These are phyloP conservation scores for Centropyge bicolor DNA, from an alignment of 2,797 vertebrate genomes.

Conservation along the genomic window DNA sequence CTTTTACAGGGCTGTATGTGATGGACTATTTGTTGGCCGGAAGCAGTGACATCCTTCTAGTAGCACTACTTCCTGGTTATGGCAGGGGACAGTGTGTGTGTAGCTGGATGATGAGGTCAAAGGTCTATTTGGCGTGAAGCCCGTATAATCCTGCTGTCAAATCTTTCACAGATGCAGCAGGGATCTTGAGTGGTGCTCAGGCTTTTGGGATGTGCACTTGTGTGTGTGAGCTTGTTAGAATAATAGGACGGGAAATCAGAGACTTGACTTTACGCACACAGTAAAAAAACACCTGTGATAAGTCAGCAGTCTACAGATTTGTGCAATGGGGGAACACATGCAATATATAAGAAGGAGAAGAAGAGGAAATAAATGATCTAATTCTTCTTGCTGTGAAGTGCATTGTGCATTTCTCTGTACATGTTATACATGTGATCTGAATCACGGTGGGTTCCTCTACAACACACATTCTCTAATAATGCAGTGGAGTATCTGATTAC, in stretches of 20 bases:
- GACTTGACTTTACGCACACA: not conserved
- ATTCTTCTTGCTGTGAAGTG: not conserved
- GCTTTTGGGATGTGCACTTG: conserved; percentile 28
- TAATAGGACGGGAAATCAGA: conserved; percentile 31
- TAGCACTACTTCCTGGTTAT: conserved; percentile 31
- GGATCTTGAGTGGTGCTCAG: conserved; percentile 34
- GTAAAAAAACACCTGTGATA: conserved; percentile 14
- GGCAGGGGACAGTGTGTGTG: conserved; percentile 25
- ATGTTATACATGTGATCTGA: not conserved
- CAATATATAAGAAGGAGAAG: conserved; percentile 1
- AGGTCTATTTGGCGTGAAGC: conserved; percentile 49
- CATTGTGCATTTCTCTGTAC: not conserved
- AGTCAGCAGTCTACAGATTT: not conserved
- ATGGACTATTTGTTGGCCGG: no score
- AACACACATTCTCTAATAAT: conserved; percentile 1
- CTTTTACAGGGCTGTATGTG: not conserved
- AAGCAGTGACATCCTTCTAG: not conserved
- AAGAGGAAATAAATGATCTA: not conserved
- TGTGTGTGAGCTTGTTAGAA: conserved; percentile 23
- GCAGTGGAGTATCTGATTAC: conserved; percentile 17
- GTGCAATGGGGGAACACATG: not conserved
- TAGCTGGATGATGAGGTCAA: conserved; percentile 36
- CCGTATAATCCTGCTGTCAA: conserved; percentile 54
- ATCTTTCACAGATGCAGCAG: conserved; percentile 57
- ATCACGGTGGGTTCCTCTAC: not conserved